phyloP scores from a whole-genome alignment of 1,140 invertebrate genomes.

The Cataglyphis hispanica region DNA sequence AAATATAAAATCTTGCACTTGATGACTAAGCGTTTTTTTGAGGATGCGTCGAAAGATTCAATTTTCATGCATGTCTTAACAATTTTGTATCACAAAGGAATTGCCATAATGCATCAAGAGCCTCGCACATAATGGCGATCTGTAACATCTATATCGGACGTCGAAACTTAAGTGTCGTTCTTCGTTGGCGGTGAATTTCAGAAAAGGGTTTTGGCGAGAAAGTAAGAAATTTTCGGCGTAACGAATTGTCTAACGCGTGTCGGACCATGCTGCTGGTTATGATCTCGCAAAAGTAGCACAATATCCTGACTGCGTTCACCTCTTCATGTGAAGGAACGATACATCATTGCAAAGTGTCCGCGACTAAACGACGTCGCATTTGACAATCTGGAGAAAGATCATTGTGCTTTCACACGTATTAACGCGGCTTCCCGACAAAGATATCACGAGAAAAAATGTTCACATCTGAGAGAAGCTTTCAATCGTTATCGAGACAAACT shows the following conservation, averaged over 20 bases:
- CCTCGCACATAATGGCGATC: not conserved
- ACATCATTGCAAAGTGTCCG: slow-evolving; percentile 71
- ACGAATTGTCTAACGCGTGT: slow-evolving; percentile 75
- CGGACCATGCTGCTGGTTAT: slow-evolving; percentile 37
- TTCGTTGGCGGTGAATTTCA: slow-evolving; percentile 1
- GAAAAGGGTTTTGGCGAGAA: slow-evolving; percentile 68
- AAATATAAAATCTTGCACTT: not conserved
- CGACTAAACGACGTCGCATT: slow-evolving; percentile 67
- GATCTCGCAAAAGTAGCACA: slow-evolving; percentile 48
- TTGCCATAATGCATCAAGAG: slow-evolving; percentile 1
- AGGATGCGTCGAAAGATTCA: not conserved
- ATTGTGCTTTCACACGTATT: slow-evolving; percentile 15
- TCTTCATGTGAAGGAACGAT: slow-evolving; percentile 62
- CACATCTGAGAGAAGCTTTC: slow-evolving; percentile 36
- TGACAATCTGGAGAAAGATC: slow-evolving; percentile 28
- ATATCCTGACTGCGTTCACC: slow-evolving; percentile 27
- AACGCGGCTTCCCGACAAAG: slow-evolving; percentile 12
- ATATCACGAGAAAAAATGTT: slow-evolving; percentile 54
- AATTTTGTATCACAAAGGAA: slow-evolving; percentile 17
- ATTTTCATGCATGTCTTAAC: slow-evolving; percentile 24
- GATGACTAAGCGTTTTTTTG: not conserved
- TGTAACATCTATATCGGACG: slow-evolving; percentile 11
- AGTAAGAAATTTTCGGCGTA: slow-evolving; percentile 60
- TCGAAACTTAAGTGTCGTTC: not conserved
- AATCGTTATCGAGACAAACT: slow-evolving; percentile 46